Evolutionary conservation across 1,140 invertebrate genomes (phyloP).

Genomic region (Macrocentrus cingulum): DNA sequence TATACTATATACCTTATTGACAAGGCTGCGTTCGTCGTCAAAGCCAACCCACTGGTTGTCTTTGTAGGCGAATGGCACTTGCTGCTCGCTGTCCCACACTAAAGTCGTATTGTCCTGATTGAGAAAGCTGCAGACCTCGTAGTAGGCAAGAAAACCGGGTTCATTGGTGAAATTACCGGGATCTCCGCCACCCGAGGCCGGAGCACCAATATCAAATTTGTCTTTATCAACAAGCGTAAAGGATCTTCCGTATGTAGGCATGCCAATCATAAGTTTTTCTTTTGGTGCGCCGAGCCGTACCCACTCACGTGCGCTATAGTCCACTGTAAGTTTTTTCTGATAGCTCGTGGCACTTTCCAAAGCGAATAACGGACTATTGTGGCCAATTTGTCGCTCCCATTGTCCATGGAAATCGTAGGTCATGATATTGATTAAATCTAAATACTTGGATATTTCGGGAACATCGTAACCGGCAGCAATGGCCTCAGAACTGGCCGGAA

Average conservation of each 20-base stretch:
- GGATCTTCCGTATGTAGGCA: slow-evolving; percentile 92
- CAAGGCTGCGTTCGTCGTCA: slow-evolving; percentile 89
- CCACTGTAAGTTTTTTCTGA: slow-evolving; percentile 88
- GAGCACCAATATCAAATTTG: slow-evolving; percentile 90
- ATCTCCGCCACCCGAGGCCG: slow-evolving; percentile 81
- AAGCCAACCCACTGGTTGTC: slow-evolving; percentile 95
- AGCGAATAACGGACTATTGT: slow-evolving; percentile 88
- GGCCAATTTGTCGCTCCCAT: slow-evolving; percentile 89
- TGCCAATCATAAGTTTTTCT: slow-evolving; percentile 93
- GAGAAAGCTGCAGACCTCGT: slow-evolving; percentile 92
- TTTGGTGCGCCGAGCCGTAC: slow-evolving; percentile 91
- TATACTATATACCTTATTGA: slow-evolving; percentile 75
- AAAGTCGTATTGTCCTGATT: slow-evolving; percentile 88
- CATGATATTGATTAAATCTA: slow-evolving; percentile 94
- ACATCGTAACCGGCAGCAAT: slow-evolving; percentile 92
- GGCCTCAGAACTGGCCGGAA: slow-evolving; percentile 89
- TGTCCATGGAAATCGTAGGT: slow-evolving; percentile 94
- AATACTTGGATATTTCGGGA: slow-evolving; percentile 89
- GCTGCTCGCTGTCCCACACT: slow-evolving; percentile 95
- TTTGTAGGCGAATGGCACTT: slow-evolving; percentile 90
- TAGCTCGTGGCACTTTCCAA: slow-evolving; percentile 86
- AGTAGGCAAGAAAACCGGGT: slow-evolving; percentile 90
- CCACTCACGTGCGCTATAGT: slow-evolving; percentile 90
- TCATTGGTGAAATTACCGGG: slow-evolving; percentile 85
- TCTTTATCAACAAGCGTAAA: slow-evolving; percentile 89